Evolutionary conservation across 1,140 invertebrate genomes (phyloP).

Genomic region (Zaprionus tsacasi): DNA sequence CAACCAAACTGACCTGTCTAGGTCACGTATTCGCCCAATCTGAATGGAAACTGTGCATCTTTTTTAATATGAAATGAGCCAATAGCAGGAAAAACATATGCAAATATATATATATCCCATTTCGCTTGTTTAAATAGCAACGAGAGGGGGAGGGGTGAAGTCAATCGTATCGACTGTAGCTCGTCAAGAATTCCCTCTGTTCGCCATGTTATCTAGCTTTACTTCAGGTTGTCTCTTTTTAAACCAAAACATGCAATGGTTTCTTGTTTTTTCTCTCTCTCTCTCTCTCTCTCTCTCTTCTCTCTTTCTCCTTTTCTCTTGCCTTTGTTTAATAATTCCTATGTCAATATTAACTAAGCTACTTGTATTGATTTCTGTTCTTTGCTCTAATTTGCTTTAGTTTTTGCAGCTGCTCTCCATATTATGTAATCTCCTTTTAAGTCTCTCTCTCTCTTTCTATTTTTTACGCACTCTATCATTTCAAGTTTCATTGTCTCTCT

Average conservation of each 20-base stretch:
- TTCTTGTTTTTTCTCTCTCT: neutral
- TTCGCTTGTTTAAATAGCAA: neutral
- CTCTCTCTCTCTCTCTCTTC: neutral
- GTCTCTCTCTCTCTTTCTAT: neutral
- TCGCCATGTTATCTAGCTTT: neutral
- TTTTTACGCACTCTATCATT: neutral
- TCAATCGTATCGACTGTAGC: neutral
- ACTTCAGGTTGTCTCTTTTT: neutral
- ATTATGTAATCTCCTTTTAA: neutral
- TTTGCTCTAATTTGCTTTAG: neutral
- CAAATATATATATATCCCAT: slow-evolving; percentile 1
- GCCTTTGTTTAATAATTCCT: neutral
- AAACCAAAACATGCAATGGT: neutral
- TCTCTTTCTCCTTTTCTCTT: neutral
- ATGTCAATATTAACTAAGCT: slow-evolving; percentile 2
- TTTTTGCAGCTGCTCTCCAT: neutral
- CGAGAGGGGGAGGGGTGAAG: neutral
- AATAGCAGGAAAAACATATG: neutral
- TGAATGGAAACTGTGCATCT: neutral
- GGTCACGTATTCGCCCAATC: neutral
- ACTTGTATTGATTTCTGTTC: neutral
- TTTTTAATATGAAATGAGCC: slow-evolving; percentile 11
- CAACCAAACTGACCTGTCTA: neutral
- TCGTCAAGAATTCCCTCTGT: neutral
- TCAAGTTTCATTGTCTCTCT: neutral